Evolutionary conservation across 2,797 vertebrate species (phyloP), one percentile per base, ranked within the genome.

Genomic region (Neostethus bicornis): DNA sequence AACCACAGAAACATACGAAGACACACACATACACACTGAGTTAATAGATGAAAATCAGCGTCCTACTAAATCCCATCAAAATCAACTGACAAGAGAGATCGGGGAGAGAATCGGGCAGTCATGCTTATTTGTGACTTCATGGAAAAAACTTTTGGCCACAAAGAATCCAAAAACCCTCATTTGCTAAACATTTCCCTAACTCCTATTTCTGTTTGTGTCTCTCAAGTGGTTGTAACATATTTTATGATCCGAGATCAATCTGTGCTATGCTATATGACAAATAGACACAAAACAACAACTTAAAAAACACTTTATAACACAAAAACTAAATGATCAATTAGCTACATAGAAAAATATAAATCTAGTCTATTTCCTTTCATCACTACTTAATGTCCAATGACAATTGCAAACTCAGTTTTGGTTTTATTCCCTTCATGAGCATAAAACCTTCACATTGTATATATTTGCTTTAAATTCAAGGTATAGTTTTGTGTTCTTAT

Each of bases 31-130:
- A 75, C 64, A 76, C 37, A 71, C 65, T 38, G 43, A 84, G 73
- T 87, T 86, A 88, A 79, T 86, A 79, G 79, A 77, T 72, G 76
- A 56, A 81, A 71, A 67, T 76, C 62, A 81, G 76, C 81, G 81
- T 88, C 87, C 87, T 66, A 78, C 64, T 77, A 89, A 87, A 85
- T 85, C 85, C 85, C 88, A 90, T 88, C 78, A 87, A 88, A 85
- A 80, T 81, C 70, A 84, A 84, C 78, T 84, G 73, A 85, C 77
- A 87, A 64, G 70, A 73, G 68, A 77, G 75, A 79, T 85, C 68
- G 77, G 73, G 85, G 86, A 90, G 84, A 89, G 77, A 88, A 85
- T 82, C 79, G 78, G 86, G 80, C 79, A 82, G 76, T 85, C 81
- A 81, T 74, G 78, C 79, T 83, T 31, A 51, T 57, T 70, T 69